Evolutionary conservation across 1,140 invertebrate species (phyloP), one percentile per base, ranked within the genome.

Genomic region (Listronotus bonariensis): DNA sequence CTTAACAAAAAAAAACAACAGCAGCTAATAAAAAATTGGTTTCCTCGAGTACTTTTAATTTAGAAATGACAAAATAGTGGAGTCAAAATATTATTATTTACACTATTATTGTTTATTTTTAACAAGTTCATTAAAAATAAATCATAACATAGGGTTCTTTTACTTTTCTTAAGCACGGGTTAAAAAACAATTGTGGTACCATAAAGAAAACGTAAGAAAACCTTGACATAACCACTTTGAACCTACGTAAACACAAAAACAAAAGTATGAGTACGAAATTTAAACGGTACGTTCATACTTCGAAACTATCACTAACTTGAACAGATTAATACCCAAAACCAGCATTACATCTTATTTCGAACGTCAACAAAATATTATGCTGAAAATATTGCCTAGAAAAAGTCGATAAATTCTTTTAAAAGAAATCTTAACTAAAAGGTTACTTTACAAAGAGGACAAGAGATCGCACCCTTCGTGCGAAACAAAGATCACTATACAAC

Each of bases 51-150:
- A 45, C 42, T 45, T 15, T 6, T 14, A 17, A 20, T n/a, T 31
- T 10, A 8, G 48, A 51, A 15, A 18, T 51, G 20, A 51, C 20
- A 9, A 46, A 46, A 46, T 18, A 51, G 0, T 26, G n/a, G 7
- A 54, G 14, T 15, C 18, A 32, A 14, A 54, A 38, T 54, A 54
- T 54, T n/a, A 54, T 36, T 54, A 54, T 54, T 54, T 36, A 54
- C 52, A 36, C 32, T 20, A 49, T 15, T 7, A 9, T 51, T 51
- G n/a, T 51, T 34, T 46, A 20, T 46, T 46, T 46, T 20, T 5
- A 10, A 10, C 8, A 20, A 46, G 20, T 17, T 20, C 15, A 9
- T 18, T 14, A 34, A 34, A 51, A 51, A 34, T 34, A 51, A 51
- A 51, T 51, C 48, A 51, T 17, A 51, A 51, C 48, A 51, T 34